A percentile compares a stretch with the other conserved stretches of the same genome.
Evolutionary conservation across 2,113 vertebrate species (phyloP).

Genomic region (Lasiurus cinereus): DNA sequence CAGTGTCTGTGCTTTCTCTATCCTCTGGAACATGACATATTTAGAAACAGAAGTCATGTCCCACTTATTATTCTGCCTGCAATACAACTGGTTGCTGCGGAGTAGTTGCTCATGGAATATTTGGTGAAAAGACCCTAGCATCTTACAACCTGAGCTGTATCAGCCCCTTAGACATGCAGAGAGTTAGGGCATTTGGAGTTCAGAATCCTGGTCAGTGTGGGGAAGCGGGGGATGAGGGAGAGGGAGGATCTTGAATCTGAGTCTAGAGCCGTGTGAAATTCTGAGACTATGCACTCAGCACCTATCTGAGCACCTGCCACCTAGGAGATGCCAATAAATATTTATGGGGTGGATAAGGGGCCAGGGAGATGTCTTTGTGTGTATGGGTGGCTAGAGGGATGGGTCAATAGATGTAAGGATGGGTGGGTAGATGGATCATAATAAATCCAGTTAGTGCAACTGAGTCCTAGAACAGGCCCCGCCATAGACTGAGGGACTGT

Average conservation of each 20-base stretch:
- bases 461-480: background rate
- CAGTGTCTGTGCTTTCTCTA: background rate
- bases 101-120: background rate
- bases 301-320: background rate
- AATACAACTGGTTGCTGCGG: background rate
- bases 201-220: background rate
- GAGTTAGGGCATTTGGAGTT: background rate
- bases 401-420: too few relatives aligned
- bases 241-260: background rate
- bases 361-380: background rate
- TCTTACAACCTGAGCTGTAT: background rate
- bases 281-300: background rate
- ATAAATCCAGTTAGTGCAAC: background rate
- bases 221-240: background rate
- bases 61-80: background rate
- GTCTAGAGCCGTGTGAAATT: background rate
- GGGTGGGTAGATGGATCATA: background rate
- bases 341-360: background rate
- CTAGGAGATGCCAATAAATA: background rate
- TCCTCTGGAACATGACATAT: background rate
- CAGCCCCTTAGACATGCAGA: background rate
- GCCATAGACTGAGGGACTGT: background rate
- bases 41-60: background rate
- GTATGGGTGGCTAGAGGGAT: rapidly evolving
- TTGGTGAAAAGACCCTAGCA: background rate